phyloP scores from a whole-genome alignment of 2,888 invertebrate species.

The Mythimna albipuncta region DNA sequence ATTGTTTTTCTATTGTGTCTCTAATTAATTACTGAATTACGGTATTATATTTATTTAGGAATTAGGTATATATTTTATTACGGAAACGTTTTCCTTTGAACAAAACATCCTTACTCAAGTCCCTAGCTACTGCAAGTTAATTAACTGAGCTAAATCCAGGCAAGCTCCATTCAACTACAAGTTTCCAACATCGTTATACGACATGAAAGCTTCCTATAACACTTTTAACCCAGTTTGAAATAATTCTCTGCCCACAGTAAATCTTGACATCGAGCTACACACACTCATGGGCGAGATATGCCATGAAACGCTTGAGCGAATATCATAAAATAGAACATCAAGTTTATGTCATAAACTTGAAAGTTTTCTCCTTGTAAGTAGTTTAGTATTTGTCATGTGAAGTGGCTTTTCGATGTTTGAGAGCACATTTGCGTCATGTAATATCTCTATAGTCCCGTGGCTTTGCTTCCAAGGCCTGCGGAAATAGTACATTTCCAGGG shows the following conservation, averaged over 20 bases:
- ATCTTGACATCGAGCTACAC: conserved; percentile 36
- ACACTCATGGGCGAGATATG: conserved; percentile 1
- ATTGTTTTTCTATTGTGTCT: too few species aligned
- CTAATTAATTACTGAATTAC: too few species aligned
- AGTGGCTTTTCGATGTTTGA: not conserved
- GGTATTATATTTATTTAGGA: too few species aligned
- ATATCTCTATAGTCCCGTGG: not conserved
- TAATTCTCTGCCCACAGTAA: conserved; percentile 16
- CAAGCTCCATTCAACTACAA: conserved; percentile 5
- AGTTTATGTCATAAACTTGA: conserved; percentile 9
- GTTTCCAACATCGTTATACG: conserved; percentile 38
- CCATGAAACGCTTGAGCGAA: not conserved
- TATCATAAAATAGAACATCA: conserved; percentile 25
- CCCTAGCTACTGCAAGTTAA: not conserved
- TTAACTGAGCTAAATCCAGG: conserved; percentile 5
- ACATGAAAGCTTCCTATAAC: conserved; percentile 22
- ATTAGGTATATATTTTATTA: too few species aligned
- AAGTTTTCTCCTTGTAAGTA: conserved; percentile 14
- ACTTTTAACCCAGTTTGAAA: conserved; percentile 42
- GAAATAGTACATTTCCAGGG: too few species aligned
- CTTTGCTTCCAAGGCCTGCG: not conserved
- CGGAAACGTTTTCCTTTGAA: not conserved
- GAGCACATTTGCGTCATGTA: not conserved
- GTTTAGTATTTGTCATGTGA: conserved; percentile 22
- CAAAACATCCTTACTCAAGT: not conserved